Percentiles rank a stretch among this genome's conserved stretches.
Evolutionary conservation across 1,140 invertebrate genomes (phyloP).

Genomic region (Drosophila melanica): DNA sequence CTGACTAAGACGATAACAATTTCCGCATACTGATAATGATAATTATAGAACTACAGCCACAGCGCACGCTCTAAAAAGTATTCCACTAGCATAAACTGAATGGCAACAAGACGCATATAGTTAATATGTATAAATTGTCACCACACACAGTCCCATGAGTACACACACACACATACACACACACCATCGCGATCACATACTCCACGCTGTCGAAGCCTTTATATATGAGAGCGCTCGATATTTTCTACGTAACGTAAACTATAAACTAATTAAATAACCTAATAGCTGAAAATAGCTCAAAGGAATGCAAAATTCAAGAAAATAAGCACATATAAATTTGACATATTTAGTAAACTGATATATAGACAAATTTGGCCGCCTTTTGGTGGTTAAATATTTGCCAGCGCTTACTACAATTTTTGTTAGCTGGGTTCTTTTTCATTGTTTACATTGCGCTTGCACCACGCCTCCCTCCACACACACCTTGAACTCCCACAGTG

Average conservation of each 20-base stretch:
- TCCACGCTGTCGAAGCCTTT: conserved; percentile 37
- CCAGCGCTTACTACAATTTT: conserved; percentile 33
- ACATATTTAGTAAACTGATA: conserved; percentile 40
- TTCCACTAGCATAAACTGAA: conserved; percentile 70
- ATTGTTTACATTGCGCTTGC: conserved; percentile 57
- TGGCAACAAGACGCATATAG: conserved; percentile 20
- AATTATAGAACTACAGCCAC: conserved; percentile 61
- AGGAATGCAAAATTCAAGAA: conserved; percentile 26
- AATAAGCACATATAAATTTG: conserved; percentile 15
- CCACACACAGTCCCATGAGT: neutral
- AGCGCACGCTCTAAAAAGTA: conserved; percentile 49
- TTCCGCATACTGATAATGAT: conserved; percentile 67
- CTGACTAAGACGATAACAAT: conserved; percentile 59
- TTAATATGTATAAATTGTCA: conserved; percentile 12
- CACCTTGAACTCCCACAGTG: conserved; percentile 20
- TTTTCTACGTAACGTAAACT: conserved; percentile 44
- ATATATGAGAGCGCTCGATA: conserved; percentile 18
- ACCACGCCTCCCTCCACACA: neutral
- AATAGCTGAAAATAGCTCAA: conserved; percentile 45
- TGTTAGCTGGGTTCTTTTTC: conserved; percentile 25
- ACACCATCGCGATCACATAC: conserved; percentile 28
- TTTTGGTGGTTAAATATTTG: conserved; percentile 61
- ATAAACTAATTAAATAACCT: conserved; percentile 31
- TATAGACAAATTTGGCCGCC: conserved; percentile 65
- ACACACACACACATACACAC: conserved; percentile 13